Conservation (phyloP, 2,888 invertebrate species). For the Orchesella flavescens region DNA sequence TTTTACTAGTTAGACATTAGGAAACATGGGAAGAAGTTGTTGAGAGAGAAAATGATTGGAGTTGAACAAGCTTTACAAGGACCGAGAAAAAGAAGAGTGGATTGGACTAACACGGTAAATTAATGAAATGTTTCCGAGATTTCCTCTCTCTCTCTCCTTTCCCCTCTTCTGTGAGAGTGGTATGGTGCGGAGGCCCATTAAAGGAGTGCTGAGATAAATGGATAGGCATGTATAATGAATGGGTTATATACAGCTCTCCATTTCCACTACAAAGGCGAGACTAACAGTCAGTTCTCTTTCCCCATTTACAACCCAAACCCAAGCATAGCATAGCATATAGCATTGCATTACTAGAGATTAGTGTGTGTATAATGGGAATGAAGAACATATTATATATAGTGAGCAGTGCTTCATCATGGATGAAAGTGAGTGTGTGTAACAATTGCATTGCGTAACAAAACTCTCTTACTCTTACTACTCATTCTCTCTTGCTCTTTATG, state of each 20-base stretch:
- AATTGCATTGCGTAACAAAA: conserved; percentile 18
- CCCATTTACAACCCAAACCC: background rate
- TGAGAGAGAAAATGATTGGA: conserved; percentile 20
- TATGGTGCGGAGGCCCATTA: conserved; percentile 38
- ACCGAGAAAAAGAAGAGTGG: conserved; percentile 15
- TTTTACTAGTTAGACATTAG: no score
- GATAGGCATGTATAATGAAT: conserved; percentile 49
- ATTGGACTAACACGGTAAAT: conserved; percentile 53
- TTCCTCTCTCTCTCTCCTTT: conserved; percentile 6
- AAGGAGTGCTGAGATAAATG: conserved; percentile 40
- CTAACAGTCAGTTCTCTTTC: background rate
- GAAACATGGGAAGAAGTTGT: no score
- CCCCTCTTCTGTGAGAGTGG: background rate
- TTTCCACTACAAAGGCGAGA: background rate
- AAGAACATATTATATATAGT: no score
- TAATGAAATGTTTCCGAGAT: conserved; percentile 56
- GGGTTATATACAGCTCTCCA: background rate
- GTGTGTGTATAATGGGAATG: no score
- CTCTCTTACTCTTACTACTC: no score
- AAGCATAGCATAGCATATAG: no score
- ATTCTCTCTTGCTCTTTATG: background rate
- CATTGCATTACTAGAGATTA: conserved; percentile 34
- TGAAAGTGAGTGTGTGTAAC: conserved; percentile 29
- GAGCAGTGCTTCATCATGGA: background rate
- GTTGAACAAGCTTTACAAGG: background rate